Evolutionary conservation across 2,888 invertebrate species (phyloP), one percentile per base, ranked within the genome.

Genomic region (Bimastos eiseni): DNA sequence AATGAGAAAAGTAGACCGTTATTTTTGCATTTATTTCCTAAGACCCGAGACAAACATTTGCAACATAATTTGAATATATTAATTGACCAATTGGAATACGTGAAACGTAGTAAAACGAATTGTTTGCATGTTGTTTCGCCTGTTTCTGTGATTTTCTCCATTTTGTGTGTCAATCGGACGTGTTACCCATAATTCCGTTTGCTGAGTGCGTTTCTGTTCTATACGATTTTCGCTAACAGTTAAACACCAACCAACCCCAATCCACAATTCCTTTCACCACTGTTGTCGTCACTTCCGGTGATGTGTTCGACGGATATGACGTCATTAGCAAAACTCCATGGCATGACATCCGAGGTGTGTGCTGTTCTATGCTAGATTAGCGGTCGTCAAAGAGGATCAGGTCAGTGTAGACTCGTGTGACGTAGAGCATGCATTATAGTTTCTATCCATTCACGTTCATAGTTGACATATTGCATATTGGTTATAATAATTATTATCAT

Each of bases 191-290:
- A 86, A 37, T 86, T 36, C 36, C 34, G 86, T 86, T 34, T 86
- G 86, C 37, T 86, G 34, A 86, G 86, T 86, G 86, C 86, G 86
- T 86, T 13, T 86, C 36, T 86, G 86, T 86, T 86, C 86, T 86
- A 86, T 86, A 24, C 86, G 24, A 86, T 86, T 34, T 86, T 36
- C 86, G 86, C 86, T 86, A 86, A 86, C 86, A 86, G 86, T 86
- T 86, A 36, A 36, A 24, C 34, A 36, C 86, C 86, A 34, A 86
- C 86, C 30, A 70, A 70, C 5, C 70, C 70, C 30, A 70, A 30
- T n/a, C 70, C 30, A 30, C 30, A 70, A 70, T 70, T 70, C 70
- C 70, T 70, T 70, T 70, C 70, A 70, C 70, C 70, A 70, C 30
- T 70, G 70, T 70, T 70, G 70, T 70, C 70, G 70, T 70, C 70